Percentiles rank a stretch among this genome's conserved stretches.
Evolutionary conservation across 1,140 invertebrate species (phyloP).

Genomic region (Polypedilum pembai): DNA sequence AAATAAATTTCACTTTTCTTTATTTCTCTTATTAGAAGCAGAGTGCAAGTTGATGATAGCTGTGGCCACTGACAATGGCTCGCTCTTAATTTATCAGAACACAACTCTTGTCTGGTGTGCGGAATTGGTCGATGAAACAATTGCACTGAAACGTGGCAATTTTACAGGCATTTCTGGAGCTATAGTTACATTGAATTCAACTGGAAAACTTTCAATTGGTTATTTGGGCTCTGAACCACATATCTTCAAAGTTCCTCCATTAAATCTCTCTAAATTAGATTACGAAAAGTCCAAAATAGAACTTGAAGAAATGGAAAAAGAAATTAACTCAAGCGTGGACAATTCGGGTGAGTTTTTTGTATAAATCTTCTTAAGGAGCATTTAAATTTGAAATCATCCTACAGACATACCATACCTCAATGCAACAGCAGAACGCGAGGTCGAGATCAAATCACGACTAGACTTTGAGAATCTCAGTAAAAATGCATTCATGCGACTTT

Average conservation of each 20-base stretch:
- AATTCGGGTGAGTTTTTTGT: conserved; percentile 6
- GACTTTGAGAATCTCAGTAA: conserved; percentile 37
- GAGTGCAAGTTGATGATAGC: conserved; percentile 50
- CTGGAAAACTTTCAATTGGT: conserved; percentile 37
- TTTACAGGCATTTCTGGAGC: conserved; percentile 37
- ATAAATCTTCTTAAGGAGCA: not conserved
- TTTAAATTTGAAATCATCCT: conserved; percentile 25
- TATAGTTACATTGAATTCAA: conserved; percentile 37
- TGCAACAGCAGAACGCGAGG: conserved; percentile 34
- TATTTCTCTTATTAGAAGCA: conserved; percentile 42
- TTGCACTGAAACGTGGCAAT: conserved; percentile 41
- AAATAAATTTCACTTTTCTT: conserved; percentile 26
- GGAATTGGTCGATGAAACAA: conserved; percentile 43
- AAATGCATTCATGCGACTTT: conserved; percentile 35
- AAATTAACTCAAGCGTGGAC: conserved; percentile 41
- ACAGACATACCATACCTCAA: conserved; percentile 35
- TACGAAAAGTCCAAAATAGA: conserved; percentile 40
- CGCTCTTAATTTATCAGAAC: conserved; percentile 61
- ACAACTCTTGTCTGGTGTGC: conserved; percentile 68
- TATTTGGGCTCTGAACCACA: conserved; percentile 40
- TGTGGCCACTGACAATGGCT: conserved; percentile 52
- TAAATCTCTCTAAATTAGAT: conserved; percentile 37
- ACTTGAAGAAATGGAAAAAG: conserved; percentile 41
- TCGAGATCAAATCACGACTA: conserved; percentile 37
- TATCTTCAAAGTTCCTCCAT: conserved; percentile 39